Conservation (phyloP, 2,888 invertebrate genomes). For the Diadromus collaris region DNA sequence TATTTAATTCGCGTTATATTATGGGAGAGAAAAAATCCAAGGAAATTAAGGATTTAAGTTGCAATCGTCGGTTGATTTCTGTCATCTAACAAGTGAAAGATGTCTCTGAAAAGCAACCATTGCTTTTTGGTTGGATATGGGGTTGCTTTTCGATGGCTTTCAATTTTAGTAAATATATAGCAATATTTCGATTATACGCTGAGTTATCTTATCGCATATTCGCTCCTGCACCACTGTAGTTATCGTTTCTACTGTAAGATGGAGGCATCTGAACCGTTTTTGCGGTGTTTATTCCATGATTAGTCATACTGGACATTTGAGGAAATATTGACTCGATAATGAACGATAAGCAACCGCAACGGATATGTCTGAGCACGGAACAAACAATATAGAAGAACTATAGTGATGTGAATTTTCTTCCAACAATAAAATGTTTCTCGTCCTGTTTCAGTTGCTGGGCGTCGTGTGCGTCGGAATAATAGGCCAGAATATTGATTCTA, state of each 20-base stretch:
- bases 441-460: slow-evolving; percentile 86
- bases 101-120: too few species aligned
- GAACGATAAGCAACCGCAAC: not conserved
- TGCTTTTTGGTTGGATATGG: too few species aligned
- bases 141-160: too few species aligned
- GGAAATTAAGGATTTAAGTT: too few species aligned
- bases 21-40: not conserved
- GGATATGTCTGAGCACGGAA: not conserved
- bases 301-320: not conserved
- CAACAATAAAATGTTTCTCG: slow-evolving; percentile 24
- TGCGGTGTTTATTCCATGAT: not conserved
- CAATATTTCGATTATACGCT: too few species aligned
- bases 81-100: too few species aligned
- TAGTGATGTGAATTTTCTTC: not conserved
- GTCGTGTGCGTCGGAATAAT: slow-evolving; percentile 88
- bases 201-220: not conserved
- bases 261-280: not conserved
- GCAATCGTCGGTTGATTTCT: too few species aligned
- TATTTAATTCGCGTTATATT: too few species aligned
- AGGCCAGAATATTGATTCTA: slow-evolving; percentile 82
- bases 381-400: not conserved
- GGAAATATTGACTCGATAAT: too few species aligned
- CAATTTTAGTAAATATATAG: too few species aligned
- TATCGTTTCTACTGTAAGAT: not conserved
- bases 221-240: not conserved